phyloP scores from a whole-genome alignment of 2,797 vertebrate genomes.

The Nannoperca obscura region DNA sequence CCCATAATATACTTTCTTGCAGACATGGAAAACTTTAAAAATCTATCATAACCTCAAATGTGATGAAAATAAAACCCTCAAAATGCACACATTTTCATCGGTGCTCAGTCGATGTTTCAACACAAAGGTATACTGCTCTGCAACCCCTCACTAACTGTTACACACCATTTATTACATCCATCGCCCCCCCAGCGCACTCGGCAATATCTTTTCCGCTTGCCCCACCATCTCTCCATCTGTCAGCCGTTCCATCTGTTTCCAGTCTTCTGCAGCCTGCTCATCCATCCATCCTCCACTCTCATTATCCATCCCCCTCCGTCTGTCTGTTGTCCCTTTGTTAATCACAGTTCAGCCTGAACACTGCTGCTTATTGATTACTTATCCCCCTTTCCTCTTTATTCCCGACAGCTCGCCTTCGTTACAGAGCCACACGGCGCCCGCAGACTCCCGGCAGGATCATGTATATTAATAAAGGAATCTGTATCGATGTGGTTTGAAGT shows the following conservation, averaged over 20 bases:
- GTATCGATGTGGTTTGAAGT: neutral
- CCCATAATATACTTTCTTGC: neutral
- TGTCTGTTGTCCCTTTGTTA: constrained; percentile 11
- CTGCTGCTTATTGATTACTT: constrained; percentile 32
- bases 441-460: constrained; percentile 14
- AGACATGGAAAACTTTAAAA: neutral
- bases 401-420: constrained; percentile 20
- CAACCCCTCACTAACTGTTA: constrained; percentile 24
- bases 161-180: constrained; percentile 30
- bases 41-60: neutral
- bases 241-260: constrained; percentile 58
- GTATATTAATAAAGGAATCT: constrained; percentile 38
- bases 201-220: constrained; percentile 44
- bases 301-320: constrained; percentile 5
- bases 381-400: constrained; percentile 13
- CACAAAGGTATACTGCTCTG: constrained; percentile 3
- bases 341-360: constrained; percentile 31
- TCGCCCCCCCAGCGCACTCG: neutral
- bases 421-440: neutral
- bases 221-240: constrained; percentile 65
- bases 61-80: neutral
- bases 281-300: constrained; percentile 21
- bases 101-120: neutral
- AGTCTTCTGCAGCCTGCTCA: constrained; percentile 31
- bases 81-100: neutral